Base-by-base conservation (phyloP, 2,113 vertebrate genomes). In the Lagopus muta region DNA sequence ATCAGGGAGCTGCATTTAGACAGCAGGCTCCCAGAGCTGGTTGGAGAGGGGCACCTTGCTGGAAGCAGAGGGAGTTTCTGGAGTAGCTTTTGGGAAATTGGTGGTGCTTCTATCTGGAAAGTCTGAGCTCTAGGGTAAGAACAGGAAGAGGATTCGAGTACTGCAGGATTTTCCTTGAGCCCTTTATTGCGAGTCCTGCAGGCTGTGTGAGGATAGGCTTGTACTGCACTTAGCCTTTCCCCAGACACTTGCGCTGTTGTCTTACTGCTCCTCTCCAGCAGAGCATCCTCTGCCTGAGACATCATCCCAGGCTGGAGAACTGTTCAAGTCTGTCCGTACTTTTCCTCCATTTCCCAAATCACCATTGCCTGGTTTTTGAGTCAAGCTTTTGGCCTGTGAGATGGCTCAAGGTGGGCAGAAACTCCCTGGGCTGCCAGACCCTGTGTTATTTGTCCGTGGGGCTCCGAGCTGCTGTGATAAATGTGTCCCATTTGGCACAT, bases 1-100 rank as follows among this genome's bases (percentile, higher is more conserved):
- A 61, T 74, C 61, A 69, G 52, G 82, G 66, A 88, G 88, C 66
- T 86, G 62, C 82, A 83, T 92, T 94, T 88, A 82, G 57, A 92
- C n/a, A 61, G 10, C 54, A 10, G 32, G 52, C 79, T 77, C 75
- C 77, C 58, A 21, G 78, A 57, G 36, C n/a, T 60, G 74, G 55
- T 71, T 47, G 55, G 32, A 89, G 28, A 65, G 58, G 70, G 74
- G 60, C 36, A 11, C 48, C 67, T 66, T 76, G 42, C 54, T 73
- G 22, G 48, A 70, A 27, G 19, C 0, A 3, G 32, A 7, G 43
- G 10, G 72, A 4, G 1, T 45, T 82, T 85, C 73, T 89, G 54
- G 28, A 67, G 54, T 40, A n/a, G 54, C 28, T 40, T 74, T 43
- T 57, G 40, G 40, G 43, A 74, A 58, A 57, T 13, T 4, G 32